Base-by-base conservation (phyloP, 2,888 invertebrate genomes). In the Polyommatus icarus region DNA sequence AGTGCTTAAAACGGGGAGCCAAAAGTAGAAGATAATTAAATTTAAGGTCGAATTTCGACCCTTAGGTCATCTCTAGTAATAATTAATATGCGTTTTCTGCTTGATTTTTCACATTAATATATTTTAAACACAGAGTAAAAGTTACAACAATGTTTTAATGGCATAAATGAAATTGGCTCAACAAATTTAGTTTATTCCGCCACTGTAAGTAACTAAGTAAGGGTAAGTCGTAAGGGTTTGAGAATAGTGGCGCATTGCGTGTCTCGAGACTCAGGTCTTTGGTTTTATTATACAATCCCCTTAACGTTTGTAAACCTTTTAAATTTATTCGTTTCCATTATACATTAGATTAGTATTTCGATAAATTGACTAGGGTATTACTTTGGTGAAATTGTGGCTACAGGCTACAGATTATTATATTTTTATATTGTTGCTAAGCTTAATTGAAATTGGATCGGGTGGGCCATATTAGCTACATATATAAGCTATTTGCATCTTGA, bases 201-300 rank as follows among this genome's bases (percentile, higher is more conserved):
- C 67, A 12, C 12, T 67, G 15, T 67, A 67, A 8, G 15, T 67
- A 67, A 8, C 61, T 76, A 61, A 67, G 18, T 50, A 29, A 78
- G 78, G 32, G 20, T 20, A 36, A 71, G 67, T 50, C 71, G 36
- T 20, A 36, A 76, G 71, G 76, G 57, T 76, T 78, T 40, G 54
- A 71, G 76, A 76, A 76, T 76, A 71, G 57, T 76, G 18, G 71
- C 46, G 78, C 78, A 78, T 71, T 76, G 78, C 76, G 78, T 78
- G 75, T 75, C 29, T 75, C 54, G n/a, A 40, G 61, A 54, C 1
- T 54, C 15, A 20, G 36, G 57, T 76, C 76, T 32, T 57, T 32
- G 12, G 18, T 29, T 75, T 46, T 20, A 50, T 46, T 54, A 75
- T 50, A 50, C 50, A 40, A 54, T 12, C 18, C 24, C 24, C 18